phyloP scores from a whole-genome alignment of 1,140 invertebrate genomes.

The honey bee (Apis mellifera) region DNA sequence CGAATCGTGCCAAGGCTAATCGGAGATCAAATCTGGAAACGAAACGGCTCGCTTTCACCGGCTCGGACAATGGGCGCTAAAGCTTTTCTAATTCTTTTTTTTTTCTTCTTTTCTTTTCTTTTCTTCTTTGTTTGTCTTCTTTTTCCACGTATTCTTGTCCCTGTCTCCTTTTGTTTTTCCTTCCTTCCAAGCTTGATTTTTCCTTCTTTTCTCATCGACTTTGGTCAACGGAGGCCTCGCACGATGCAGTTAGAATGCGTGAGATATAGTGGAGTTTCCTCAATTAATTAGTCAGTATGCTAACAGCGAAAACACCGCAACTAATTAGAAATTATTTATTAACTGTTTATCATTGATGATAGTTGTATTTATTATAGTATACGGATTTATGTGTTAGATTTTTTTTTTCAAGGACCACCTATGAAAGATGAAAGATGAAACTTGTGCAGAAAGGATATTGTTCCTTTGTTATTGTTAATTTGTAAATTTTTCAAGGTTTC shows the following conservation, averaged over 20 bases:
- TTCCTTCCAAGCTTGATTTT: too few species aligned
- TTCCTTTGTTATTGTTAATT: not conserved
- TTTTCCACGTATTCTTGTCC: not conserved
- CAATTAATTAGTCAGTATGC: slow-evolving; percentile 26
- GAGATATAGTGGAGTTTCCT: slow-evolving; percentile 36
- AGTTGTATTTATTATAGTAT: not conserved
- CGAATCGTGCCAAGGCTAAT: slow-evolving; percentile 63
- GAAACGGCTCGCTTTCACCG: slow-evolving; percentile 59
- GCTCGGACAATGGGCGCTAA: slow-evolving; percentile 45
- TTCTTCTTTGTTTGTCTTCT: not conserved
- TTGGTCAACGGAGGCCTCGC: not conserved
- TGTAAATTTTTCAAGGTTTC: not conserved
- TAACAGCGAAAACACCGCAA: slow-evolving; percentile 26
- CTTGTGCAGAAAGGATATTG: too few species aligned
- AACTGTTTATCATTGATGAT: not conserved
- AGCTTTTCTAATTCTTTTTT: slow-evolving; percentile 44
- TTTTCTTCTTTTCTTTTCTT: not conserved
- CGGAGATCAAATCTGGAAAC: slow-evolving; percentile 55
- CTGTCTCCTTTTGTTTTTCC: too few species aligned
- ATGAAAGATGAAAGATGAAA: too few species aligned
- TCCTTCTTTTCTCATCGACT: not conserved
- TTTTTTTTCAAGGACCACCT: not conserved
- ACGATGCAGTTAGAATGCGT: slow-evolving; percentile 8
- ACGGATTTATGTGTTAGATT: not conserved
- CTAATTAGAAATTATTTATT: slow-evolving; percentile 12